Conservation (phyloP, 2,888 invertebrate genomes). For the Leptarthrus brevirostris region DNA sequence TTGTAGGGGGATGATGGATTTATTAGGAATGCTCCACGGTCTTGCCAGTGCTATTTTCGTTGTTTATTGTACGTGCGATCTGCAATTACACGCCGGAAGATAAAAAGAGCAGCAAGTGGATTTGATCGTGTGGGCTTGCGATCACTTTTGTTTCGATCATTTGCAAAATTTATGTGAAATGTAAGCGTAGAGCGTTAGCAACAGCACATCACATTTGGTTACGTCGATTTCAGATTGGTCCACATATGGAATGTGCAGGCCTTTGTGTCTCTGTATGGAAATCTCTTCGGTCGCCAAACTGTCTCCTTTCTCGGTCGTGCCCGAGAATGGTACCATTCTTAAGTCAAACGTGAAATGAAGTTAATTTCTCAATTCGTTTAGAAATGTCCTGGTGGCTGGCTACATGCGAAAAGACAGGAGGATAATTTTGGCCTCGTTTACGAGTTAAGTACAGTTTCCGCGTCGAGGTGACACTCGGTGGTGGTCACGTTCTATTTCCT, state of each 20-base stretch:
- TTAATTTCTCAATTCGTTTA: conserved; percentile 23
- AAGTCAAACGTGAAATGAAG: conserved; percentile 21
- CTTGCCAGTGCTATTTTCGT: conserved; percentile 47
- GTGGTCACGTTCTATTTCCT: no score
- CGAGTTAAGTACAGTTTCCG: no score
- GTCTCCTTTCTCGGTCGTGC: conserved; percentile 12
- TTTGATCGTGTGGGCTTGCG: conserved; percentile 3
- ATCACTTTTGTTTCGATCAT: conserved; percentile 32
- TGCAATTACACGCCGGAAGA: conserved; percentile 41
- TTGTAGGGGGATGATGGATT: conserved; percentile 53
- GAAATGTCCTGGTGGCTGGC: not conserved
- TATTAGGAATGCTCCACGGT: conserved; percentile 52
- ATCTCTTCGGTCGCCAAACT: conserved; percentile 17
- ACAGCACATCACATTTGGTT: conserved; percentile 11
- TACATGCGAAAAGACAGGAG: no score
- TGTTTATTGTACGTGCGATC: conserved; percentile 51
- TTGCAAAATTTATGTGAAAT: conserved; percentile 25
- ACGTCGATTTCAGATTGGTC: conserved; percentile 10
- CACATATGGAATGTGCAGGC: conserved; percentile 26
- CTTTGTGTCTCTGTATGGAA: conserved; percentile 30
- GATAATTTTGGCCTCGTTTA: no score
- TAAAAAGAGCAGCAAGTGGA: conserved; percentile 9
- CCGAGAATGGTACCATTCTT: conserved; percentile 22
- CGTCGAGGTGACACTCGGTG: no score
- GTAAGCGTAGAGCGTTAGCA: conserved; percentile 5